Base-by-base conservation (phyloP, 1,140 invertebrate genomes). In the Trachymyrmex cornetzi region DNA sequence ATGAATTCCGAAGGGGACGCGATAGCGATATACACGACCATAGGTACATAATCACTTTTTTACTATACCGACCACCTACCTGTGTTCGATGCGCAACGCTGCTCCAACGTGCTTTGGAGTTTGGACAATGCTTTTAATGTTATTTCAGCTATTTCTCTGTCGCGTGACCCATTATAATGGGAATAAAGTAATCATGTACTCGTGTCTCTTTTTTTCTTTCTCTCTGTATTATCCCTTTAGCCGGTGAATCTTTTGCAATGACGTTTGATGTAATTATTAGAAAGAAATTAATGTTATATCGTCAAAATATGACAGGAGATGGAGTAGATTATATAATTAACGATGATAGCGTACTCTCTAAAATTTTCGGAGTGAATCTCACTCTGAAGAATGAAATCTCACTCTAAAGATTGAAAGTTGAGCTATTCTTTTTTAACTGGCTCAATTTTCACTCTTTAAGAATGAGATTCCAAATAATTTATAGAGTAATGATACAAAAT, bases 1-100 rank as follows among this genome's bases (percentile, higher is more conserved):
- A n/a, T 84, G 67, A 84, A 84, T 84, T 84, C 69, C 55, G 69
- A 84, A 84, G 69, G 80, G 67, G 6, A 74, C 27, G 50, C 72
- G 61, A 79, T 66, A 77, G 59, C 61, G 48, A 48, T 66, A 53
- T 38, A 61, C 55, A 34, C 53, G 79, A 22, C 79, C 50, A 11
- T 34, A 38, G n/a, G 55, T 74, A 84, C 55, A 84, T 84, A 84
- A 84, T 84, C 80, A 74, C 55, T 63, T 84, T 84, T 84, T 74
- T 81, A 34, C 79, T n/a, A 50, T 34, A 16, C 64, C 66, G 1
- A 14, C 16, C 80, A 19, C 5, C 80, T 84, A 84, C 80, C 55
- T 84, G 57, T 74, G 55, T 61, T 30, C 80, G 79, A 71, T 59
- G 50, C 38, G 55, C 22, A 50, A 74, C 80, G 55, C 44, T 48